Conservation (phyloP, 2,113 vertebrate genomes). For the Dendrocopos noguchii region DNA sequence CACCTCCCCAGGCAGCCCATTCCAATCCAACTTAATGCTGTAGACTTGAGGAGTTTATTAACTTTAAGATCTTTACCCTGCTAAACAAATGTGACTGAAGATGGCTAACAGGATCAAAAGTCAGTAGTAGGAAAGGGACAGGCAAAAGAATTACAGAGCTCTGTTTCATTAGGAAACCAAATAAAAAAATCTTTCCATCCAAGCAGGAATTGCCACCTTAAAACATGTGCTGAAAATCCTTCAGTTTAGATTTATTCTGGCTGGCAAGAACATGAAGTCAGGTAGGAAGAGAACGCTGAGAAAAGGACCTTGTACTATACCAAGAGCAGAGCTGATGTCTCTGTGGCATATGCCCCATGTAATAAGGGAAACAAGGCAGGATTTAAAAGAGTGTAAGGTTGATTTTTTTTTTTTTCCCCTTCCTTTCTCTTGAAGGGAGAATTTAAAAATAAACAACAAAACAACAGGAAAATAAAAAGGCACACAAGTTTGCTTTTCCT, state of each 20-base stretch:
- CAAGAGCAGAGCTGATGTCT: not conserved
- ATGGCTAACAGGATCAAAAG: not conserved
- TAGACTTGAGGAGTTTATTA: not conserved
- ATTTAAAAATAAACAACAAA: not conserved
- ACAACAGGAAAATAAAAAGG: not conserved
- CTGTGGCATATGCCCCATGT: not conserved
- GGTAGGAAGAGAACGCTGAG: not conserved
- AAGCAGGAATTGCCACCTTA: not conserved
- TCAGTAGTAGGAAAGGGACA: not conserved
- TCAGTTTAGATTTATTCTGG: not conserved
- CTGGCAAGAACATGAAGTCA: not conserved
- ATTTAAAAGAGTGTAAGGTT: not conserved
- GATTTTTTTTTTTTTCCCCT: not conserved
- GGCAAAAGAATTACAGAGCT: not conserved
- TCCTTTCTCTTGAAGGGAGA: not conserved
- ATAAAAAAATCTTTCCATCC: not conserved
- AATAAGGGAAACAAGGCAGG: not conserved
- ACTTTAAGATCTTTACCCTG: not conserved
- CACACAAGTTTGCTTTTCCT: not conserved
- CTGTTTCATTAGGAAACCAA: not conserved
- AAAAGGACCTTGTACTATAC: not conserved
- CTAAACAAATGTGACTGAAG: not conserved
- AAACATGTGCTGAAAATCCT: not conserved
- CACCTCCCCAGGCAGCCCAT: no score
- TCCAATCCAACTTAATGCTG: no score